Conservation (phyloP, 2,888 invertebrate genomes). For the Hydropsyche betteni region DNA sequence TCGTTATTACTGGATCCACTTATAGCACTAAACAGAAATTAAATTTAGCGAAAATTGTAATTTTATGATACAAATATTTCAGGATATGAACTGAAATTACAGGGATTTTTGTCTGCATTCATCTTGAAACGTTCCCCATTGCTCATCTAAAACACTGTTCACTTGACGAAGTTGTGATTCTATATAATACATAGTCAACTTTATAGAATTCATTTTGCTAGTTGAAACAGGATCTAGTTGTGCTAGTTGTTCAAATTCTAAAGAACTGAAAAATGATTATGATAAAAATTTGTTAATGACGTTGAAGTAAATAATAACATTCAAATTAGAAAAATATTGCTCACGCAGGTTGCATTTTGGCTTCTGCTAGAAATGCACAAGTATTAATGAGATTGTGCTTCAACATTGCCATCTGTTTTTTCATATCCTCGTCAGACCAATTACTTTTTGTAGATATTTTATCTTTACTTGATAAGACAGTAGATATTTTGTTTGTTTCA, state of each 20-base stretch:
- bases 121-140: constrained; percentile 76
- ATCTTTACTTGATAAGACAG: constrained; percentile 56
- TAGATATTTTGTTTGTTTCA: constrained; percentile 48
- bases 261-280: constrained; percentile 55
- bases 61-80: neutral
- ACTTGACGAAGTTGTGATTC: constrained; percentile 79
- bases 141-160: constrained; percentile 75
- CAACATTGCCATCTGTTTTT: constrained; percentile 58
- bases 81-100: constrained; percentile 49
- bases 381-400: constrained; percentile 62
- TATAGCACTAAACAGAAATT: constrained; percentile 44
- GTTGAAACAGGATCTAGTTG: constrained; percentile 73
- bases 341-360: constrained; percentile 63
- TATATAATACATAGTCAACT: constrained; percentile 75
- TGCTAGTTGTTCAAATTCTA: constrained; percentile 59
- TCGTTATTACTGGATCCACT: constrained; percentile 53
- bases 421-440: constrained; percentile 60
- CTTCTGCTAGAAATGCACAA: constrained; percentile 63
- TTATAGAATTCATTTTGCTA: constrained; percentile 74
- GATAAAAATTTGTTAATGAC: neutral
- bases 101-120: constrained; percentile 62
- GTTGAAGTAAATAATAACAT: neutral
- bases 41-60: constrained; percentile 24
- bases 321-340: constrained; percentile 49
- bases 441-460: constrained; percentile 58